phyloP scores from a whole-genome alignment of 1,140 invertebrate species.

The Drosophila parvula region DNA sequence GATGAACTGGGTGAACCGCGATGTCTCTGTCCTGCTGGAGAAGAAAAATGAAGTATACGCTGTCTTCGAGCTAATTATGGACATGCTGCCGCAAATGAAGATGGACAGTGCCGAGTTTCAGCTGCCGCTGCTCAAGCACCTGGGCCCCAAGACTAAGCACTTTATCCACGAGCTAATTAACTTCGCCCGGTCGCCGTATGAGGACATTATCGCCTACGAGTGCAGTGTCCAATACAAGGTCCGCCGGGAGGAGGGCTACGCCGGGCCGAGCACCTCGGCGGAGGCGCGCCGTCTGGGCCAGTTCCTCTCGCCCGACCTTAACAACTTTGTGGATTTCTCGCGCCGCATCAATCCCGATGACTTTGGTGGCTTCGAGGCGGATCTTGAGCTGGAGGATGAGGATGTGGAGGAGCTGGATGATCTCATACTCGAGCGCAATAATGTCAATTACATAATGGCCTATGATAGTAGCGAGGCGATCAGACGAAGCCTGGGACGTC shows the following conservation, averaged over 20 bases:
- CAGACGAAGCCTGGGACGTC: no score
- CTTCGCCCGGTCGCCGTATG: constrained; percentile 93
- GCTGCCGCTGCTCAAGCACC: constrained; percentile 84
- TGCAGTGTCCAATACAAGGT: constrained; percentile 43
- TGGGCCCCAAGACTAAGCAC: constrained; percentile 87
- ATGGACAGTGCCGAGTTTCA: constrained; percentile 39
- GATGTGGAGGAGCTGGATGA: constrained; percentile 22
- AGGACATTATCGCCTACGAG: constrained; percentile 82
- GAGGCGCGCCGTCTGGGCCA: not conserved
- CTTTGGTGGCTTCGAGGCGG: constrained; percentile 21
- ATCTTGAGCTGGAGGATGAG: constrained; percentile 47
- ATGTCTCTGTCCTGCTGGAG: constrained; percentile 46
- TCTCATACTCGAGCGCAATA: not conserved
- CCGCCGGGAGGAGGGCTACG: not conserved
- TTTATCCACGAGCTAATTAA: constrained; percentile 95
- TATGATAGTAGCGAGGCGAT: no score
- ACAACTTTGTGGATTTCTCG: constrained; percentile 56
- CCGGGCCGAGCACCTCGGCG: not conserved
- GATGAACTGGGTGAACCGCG: constrained; percentile 57
- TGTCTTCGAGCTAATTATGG: constrained; percentile 30
- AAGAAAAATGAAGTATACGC: constrained; percentile 5
- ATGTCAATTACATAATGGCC: not conserved
- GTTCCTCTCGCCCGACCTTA: not conserved
- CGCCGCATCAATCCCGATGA: constrained; percentile 51
- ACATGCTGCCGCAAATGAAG: constrained; percentile 23